These are phyloP conservation scores for Lemur catta DNA, from an alignment of 2,797 vertebrate genomes.

Conservation along the genomic window DNA sequence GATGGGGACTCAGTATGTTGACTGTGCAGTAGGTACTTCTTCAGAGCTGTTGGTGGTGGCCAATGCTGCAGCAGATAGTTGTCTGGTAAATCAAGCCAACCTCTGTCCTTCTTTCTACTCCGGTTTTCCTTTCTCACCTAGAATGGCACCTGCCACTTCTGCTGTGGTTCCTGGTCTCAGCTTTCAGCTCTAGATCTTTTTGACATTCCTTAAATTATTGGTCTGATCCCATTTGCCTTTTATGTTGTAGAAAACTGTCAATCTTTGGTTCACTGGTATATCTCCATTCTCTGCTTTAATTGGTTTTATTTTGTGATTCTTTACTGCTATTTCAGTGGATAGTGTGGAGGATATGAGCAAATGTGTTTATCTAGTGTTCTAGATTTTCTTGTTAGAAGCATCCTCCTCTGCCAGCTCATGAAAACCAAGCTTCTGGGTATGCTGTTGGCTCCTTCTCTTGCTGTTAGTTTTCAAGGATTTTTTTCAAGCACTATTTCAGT, in stretches of 20 bases:
- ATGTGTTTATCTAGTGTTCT: neutral
- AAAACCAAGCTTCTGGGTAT: neutral
- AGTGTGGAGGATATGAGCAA: neutral
- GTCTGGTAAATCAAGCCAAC: neutral
- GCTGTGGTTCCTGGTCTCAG: neutral
- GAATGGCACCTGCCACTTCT: neutral
- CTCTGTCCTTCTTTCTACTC: neutral
- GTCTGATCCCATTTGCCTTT: neutral
- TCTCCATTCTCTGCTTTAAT: neutral
- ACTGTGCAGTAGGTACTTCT: neutral
- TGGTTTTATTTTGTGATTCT: neutral
- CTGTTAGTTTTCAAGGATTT: neutral
- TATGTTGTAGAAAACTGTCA: neutral
- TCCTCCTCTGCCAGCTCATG: neutral
- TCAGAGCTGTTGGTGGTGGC: neutral
- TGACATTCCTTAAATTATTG: neutral
- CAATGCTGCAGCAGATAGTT: neutral
- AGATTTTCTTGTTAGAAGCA: neutral
- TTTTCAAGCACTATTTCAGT: neutral
- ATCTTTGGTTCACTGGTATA: neutral
- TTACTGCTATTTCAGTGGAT: neutral
- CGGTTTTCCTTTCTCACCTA: neutral
- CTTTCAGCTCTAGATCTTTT: neutral
- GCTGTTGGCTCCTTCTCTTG: neutral
- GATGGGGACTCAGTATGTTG: neutral